Percentiles rank a stretch among this genome's conserved stretches.
phyloP scores from a whole-genome alignment of 2,888 invertebrate species.

The Plagodis dolabraria region DNA sequence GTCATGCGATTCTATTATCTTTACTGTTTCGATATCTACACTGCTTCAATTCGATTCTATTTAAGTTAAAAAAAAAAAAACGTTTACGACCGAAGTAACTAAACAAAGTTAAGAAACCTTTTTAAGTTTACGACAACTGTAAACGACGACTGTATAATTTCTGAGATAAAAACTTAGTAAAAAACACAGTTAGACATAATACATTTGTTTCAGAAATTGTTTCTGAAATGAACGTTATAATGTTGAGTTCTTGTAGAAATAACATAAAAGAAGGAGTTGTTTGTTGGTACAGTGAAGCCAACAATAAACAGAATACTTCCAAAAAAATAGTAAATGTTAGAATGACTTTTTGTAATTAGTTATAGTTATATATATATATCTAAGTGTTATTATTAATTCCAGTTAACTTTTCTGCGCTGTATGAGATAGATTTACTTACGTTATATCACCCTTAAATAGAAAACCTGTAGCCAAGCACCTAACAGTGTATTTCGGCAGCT shows the following conservation, averaged over 20 bases:
- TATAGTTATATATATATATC: too few relatives aligned
- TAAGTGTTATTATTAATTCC: too few relatives aligned
- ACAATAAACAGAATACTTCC: neutral
- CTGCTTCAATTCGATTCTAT: too few relatives aligned
- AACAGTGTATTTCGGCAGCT: too few relatives aligned
- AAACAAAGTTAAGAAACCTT: slow-evolving; percentile 18
- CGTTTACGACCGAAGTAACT: slow-evolving; percentile 4
- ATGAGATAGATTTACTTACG: too few relatives aligned
- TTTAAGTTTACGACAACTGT: slow-evolving; percentile 20
- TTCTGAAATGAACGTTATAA: slow-evolving; percentile 5
- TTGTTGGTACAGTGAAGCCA: neutral
- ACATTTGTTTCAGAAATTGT: slow-evolving; percentile 8
- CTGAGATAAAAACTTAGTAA: slow-evolving; percentile 35
- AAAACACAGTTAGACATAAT: slow-evolving; percentile 4
- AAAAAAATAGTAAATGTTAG: neutral
- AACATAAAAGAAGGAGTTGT: neutral
- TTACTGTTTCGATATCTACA: too few relatives aligned
- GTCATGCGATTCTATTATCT: too few relatives aligned
- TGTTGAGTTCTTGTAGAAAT: neutral
- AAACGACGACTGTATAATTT: slow-evolving; percentile 23
- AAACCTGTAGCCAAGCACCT: too few relatives aligned
- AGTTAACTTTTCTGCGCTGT: too few relatives aligned
- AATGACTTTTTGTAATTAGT: neutral
- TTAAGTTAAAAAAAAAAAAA: slow-evolving; percentile 6
- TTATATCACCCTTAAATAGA: too few relatives aligned